Percentiles rank a stretch among this genome's conserved stretches.
Evolutionary conservation across 2,888 invertebrate species (phyloP).

Genomic region (Sthenelais limicola): DNA sequence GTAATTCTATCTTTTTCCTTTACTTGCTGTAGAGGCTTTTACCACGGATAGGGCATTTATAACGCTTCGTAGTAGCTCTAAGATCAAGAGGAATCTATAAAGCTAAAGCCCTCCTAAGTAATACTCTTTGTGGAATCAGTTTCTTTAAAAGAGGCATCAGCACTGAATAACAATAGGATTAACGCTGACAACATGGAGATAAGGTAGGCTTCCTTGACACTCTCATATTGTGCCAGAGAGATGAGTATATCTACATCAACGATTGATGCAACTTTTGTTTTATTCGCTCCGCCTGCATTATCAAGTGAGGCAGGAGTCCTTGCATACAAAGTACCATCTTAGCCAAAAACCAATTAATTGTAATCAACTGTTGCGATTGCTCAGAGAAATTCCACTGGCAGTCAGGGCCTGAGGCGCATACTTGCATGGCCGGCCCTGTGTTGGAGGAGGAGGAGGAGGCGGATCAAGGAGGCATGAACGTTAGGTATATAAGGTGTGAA

Average conservation of each 20-base stretch:
- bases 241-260: slow-evolving; percentile 11
- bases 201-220: background rate
- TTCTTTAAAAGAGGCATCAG: no score
- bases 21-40: no score
- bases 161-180: slow-evolving; percentile 25
- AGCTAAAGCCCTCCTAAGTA: no score
- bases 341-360: slow-evolving; percentile 38
- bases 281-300: background rate
- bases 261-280: slow-evolving; percentile 33
- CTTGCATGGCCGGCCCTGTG: background rate
- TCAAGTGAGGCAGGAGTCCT: slow-evolving; percentile 2
- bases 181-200: slow-evolving; percentile 2
- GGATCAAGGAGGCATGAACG: no score
- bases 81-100: no score
- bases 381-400: slow-evolving; percentile 25
- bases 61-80: no score
- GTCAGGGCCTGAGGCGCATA: slow-evolving; percentile 23
- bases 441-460: no score
- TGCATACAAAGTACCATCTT: slow-evolving; percentile 37
- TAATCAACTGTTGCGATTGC: slow-evolving; percentile 36
- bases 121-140: no score
- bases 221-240: background rate
- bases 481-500: no score
- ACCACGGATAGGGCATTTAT: no score
- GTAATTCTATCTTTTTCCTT: no score